These are phyloP conservation scores for Galemys pyrenaicus DNA, from an alignment of 2,113 vertebrate genomes.

Conservation along the genomic window DNA sequence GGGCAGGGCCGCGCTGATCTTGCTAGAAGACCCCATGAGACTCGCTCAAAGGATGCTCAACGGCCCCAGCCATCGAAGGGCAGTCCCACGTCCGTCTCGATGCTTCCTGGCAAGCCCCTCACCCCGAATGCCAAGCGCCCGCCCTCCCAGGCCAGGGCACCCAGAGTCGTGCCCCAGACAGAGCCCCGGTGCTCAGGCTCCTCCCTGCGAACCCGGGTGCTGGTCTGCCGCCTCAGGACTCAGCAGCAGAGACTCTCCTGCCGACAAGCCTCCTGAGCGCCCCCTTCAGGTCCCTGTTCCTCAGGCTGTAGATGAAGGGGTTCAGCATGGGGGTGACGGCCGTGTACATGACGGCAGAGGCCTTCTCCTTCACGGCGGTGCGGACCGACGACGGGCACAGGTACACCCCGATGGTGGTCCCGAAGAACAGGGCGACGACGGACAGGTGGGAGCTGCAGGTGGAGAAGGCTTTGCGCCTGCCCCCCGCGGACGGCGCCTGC, in stretches of 20 bases:
- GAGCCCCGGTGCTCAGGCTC: no score
- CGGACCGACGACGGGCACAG: constrained; percentile 65
- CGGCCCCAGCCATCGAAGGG: neutral
- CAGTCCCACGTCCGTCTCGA: neutral
- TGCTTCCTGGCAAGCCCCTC: neutral
- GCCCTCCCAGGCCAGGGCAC: neutral
- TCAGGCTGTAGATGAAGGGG: constrained; percentile 79
- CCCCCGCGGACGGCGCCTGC: constrained; percentile 49
- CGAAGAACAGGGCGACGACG: constrained; percentile 68
- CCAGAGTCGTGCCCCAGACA: no score
- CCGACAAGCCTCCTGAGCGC: constrained; percentile 47
- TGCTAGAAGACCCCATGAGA: neutral
- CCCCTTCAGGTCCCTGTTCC: constrained; percentile 72
- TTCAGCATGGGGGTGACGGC: constrained; percentile 75
- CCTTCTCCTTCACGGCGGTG: constrained; percentile 64
- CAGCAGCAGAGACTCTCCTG: neutral
- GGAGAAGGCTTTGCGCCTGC: constrained; percentile 75
- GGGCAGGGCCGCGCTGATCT: neutral
- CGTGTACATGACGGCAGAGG: constrained; percentile 74
- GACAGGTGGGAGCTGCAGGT: constrained; percentile 79
- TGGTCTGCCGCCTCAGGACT: no score
- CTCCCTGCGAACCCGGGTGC: no score
- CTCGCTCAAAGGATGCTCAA: neutral
- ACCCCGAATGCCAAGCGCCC: neutral
- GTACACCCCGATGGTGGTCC: constrained; percentile 74